These are phyloP conservation scores for Oncorhynchus gorbuscha DNA, from an alignment of 2,113 vertebrate genomes.

Conservation along the genomic window DNA sequence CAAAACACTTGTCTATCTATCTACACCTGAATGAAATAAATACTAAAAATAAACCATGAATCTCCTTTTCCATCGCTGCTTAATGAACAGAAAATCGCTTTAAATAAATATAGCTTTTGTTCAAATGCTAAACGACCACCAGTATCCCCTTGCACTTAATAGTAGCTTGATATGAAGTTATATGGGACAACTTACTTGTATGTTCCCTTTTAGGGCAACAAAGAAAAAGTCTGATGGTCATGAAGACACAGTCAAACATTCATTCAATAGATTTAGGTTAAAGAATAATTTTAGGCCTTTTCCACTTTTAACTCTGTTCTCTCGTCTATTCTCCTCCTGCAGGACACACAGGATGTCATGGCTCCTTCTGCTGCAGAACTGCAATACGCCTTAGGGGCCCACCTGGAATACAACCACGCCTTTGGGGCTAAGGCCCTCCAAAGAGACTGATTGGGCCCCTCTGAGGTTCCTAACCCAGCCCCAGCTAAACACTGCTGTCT, in stretches of 20 bases:
- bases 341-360: constrained; percentile 36
- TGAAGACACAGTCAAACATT: too few species aligned
- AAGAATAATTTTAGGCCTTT: too few species aligned
- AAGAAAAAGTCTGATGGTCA: background rate
- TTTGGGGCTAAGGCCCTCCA: background rate
- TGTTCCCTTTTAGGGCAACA: background rate
- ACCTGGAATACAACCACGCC: background rate
- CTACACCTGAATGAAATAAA: too few species aligned
- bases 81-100: constrained; percentile 33
- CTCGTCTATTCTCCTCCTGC: constrained; percentile 26
- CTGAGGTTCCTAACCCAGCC: constrained; percentile 25
- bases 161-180: too few species aligned
- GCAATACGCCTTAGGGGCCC: constrained; percentile 44
- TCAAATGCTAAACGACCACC: constrained; percentile 10
- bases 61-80: constrained; percentile 37
- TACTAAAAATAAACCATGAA: too few species aligned
- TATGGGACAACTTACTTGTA: background rate
- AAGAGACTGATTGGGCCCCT: constrained; percentile 14
- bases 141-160: background rate
- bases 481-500: constrained; percentile 25
- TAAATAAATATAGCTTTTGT: background rate
- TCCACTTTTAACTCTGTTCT: constrained; percentile 8
- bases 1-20: too few species aligned
- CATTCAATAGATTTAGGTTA: too few species aligned
- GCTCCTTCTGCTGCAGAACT: constrained; percentile 37